Evolutionary conservation across 2,888 invertebrate species (phyloP).

Genomic region (Oxycera nigricornis): DNA sequence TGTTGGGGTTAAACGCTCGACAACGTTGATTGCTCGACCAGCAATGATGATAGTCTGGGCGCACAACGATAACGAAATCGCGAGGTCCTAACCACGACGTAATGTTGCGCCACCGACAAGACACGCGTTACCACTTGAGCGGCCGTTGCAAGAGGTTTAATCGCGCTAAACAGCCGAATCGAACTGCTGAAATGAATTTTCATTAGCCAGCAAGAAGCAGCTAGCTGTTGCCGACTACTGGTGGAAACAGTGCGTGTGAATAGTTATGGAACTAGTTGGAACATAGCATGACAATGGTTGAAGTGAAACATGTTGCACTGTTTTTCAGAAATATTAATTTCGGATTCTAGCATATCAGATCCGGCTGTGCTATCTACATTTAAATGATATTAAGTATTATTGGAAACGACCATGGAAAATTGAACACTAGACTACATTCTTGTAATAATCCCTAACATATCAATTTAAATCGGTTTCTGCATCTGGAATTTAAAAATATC

Average conservation of each 20-base stretch:
- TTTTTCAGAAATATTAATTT: no score
- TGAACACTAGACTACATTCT: no score
- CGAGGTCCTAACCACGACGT: not conserved
- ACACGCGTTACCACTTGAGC: not conserved
- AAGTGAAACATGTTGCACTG: no score
- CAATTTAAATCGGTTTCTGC: no score
- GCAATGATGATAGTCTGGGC: not conserved
- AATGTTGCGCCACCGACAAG: slow-evolving; percentile 14
- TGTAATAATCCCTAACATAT: no score
- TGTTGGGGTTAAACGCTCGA: not conserved
- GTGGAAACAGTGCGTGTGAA: not conserved
- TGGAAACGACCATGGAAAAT: no score
- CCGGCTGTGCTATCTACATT: no score
- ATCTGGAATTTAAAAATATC: no score
- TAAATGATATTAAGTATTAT: no score
- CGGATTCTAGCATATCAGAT: no score
- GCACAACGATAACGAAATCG: not conserved
- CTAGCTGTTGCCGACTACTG: slow-evolving; percentile 3
- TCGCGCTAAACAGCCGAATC: slow-evolving; percentile 35
- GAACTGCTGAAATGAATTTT: slow-evolving; percentile 23
- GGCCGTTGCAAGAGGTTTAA: slow-evolving; percentile 25
- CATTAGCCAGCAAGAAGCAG: slow-evolving; percentile 9
- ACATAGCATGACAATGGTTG: not conserved
- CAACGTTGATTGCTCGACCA: not conserved
- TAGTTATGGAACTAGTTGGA: not conserved